Evolutionary conservation across 1,140 invertebrate species (phyloP).

Genomic region (Pinna nobilis): DNA sequence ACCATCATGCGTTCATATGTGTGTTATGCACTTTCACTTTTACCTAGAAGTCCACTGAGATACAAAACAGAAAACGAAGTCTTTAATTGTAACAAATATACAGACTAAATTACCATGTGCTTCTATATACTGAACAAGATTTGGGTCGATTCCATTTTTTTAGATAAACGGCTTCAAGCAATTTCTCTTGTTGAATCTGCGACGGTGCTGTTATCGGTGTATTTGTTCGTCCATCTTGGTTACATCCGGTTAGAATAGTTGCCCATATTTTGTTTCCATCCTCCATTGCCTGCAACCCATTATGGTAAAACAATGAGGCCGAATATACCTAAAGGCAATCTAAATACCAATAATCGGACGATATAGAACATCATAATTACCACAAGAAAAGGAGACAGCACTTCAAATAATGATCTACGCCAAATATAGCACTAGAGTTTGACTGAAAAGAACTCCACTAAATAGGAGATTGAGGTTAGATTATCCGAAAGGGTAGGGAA

Average conservation of each 20-base stretch:
- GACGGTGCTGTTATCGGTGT: conserved; percentile 57
- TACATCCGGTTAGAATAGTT: conserved; percentile 38
- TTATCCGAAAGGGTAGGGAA: no score
- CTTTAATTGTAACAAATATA: no score
- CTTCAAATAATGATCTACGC: neutral
- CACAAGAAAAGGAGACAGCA: neutral
- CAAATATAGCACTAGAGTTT: no score
- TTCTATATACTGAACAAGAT: conserved; percentile 46
- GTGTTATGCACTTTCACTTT: no score
- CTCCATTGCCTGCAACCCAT: conserved; percentile 42
- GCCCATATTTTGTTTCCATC: conserved; percentile 52
- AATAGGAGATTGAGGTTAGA: no score
- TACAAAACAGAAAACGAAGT: no score
- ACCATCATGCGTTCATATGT: no score
- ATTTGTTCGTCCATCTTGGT: conserved; percentile 53
- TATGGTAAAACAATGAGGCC: no score
- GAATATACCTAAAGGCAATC: neutral
- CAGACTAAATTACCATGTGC: conserved; percentile 45
- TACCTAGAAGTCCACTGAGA: no score
- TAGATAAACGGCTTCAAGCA: conserved; percentile 33
- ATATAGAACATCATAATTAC: neutral
- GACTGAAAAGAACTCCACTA: no score
- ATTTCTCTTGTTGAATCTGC: conserved; percentile 30
- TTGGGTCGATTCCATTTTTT: conserved; percentile 16
- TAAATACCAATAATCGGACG: neutral